phyloP scores from a whole-genome alignment of 2,888 invertebrate genomes.

The Drosophila merina region DNA sequence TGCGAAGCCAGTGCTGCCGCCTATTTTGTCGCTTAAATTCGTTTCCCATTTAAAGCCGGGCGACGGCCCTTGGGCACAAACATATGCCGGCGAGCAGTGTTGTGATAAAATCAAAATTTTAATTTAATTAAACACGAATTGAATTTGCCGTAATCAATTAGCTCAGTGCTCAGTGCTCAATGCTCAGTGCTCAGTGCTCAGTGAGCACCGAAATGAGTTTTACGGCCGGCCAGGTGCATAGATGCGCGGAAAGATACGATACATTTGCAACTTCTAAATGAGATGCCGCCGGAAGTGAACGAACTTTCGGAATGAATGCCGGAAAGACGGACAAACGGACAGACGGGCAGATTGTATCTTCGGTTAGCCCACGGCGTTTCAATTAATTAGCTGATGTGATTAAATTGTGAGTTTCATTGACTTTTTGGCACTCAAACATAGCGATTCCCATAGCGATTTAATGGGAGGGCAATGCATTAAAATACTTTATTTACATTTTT shows the following conservation, averaged over 20 bases:
- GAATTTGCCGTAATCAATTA: slow-evolving; percentile 57
- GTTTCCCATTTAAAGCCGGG: slow-evolving; percentile 17
- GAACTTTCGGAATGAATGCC: slow-evolving; percentile 25
- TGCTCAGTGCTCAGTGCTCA: slow-evolving; percentile 43
- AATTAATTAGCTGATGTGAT: slow-evolving; percentile 29
- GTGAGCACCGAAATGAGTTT: slow-evolving; percentile 54
- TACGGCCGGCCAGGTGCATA: slow-evolving; percentile 42
- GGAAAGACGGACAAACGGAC: neutral
- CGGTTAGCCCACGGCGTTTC: neutral
- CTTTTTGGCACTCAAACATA: slow-evolving; percentile 1
- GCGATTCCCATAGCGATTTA: slow-evolving; percentile 5
- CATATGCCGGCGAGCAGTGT: slow-evolving; percentile 41
- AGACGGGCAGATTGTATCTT: slow-evolving; percentile 8
- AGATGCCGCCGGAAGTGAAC: neutral
- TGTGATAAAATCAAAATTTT: slow-evolving; percentile 68
- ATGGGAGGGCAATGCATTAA: slow-evolving; percentile 2
- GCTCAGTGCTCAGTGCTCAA: slow-evolving; percentile 47
- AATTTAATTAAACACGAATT: slow-evolving; percentile 69
- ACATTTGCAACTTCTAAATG: slow-evolving; percentile 9
- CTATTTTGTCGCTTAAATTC: slow-evolving; percentile 1
- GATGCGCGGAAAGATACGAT: slow-evolving; percentile 11
- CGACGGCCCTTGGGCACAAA: slow-evolving; percentile 2
- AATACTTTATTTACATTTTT: slow-evolving; percentile 29
- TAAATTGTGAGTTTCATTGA: slow-evolving; percentile 24
- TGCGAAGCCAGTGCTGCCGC: neutral